Evolutionary conservation across 1,140 invertebrate genomes (phyloP), one percentile per base, ranked within the genome.

Genomic region (Pantala flavescens): DNA sequence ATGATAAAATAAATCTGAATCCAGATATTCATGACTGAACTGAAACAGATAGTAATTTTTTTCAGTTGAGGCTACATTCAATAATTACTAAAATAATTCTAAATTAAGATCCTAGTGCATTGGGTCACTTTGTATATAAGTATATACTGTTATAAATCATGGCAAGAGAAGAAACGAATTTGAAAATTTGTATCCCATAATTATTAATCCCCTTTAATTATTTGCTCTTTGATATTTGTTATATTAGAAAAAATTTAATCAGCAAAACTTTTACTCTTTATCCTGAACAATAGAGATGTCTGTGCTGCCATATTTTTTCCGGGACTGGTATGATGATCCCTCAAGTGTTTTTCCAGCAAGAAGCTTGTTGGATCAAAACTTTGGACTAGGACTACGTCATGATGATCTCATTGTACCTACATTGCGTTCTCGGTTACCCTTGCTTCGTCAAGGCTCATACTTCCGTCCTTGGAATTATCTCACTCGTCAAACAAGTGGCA

Each of bases 251-350:
- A 1, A 19, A 63, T 63, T 63, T 21, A 14, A 63, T 3, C 12
- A 3, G n/a, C 49, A 3, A 7, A 63, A 63, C 12, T 7, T 63
- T 63, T 63, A 19, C 12, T 63, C 12, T 63, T 36, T 9, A 5
- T 36, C 28, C 28, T 36, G 3, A 36, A 36, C 2, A 2, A 36
- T 1, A 12, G 12, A 63, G n/a, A 93, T 93, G 91, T 92, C 91
- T 77, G 83, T 91, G 78, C 90, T 93, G 73, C 91, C 91, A 72
- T 83, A 92, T 79, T 85, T 91, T 81, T 93, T 91, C 83, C 90
- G 90, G 75, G 91, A 93, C 78, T 93, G 91, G 91, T 93, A 91
- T 78, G 86, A 88, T 72, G 86, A 90, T 43, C 88, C 90, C 24
- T 91, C 90, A 21, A 84, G 91, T 71, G 83, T 93, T 16, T 81